Evolutionary conservation across 2,797 vertebrate genomes (phyloP), one percentile per base, ranked within the genome.

Genomic region (Poeciliopsis presidionis): DNA sequence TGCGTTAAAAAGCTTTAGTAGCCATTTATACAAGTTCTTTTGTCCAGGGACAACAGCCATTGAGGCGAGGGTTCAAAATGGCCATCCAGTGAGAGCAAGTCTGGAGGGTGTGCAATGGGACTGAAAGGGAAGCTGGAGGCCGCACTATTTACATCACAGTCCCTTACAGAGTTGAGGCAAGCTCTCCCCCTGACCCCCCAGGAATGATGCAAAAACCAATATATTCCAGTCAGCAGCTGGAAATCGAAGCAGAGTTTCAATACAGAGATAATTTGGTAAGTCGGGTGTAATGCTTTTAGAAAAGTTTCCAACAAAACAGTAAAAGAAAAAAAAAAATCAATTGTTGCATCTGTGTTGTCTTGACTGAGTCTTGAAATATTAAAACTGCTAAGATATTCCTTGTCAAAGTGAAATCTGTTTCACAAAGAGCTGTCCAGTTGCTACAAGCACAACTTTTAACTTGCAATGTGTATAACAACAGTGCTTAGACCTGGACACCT

Each of bases 1-100:
- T 33, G 69, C 16, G 79, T 90, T 94, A 94, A 95, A 95, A 95
- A 90, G 94, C 93, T 94, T 95, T 94, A 94, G 94, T 94, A 91
- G 94, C 90, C 94, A 95, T 96, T 95, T 95, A 95, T 95, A 96
- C 95, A 78, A 94, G 93, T 90, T 93, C 93, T 93, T 95, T 96
- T 95, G 95, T 95, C 88, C 93, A 22, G 86, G 84, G 87, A 91
- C 87, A 90, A 85, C 77, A 43, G 91, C 87, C 89, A 92, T 94
- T 95, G 93, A 95, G 94, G 81, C 72, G 88, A 93, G 90, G 83
- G 93, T 93, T 92, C 93, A 94, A 95, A 95, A 93, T 92, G 88
- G 91, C 92, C 87, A 88, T 95, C 92, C 90, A 93, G 86, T 91
- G 93, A 91, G 89, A 90, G 90, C 91, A 92, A 92, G 91, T 94